Base-by-base conservation (phyloP, 1,140 invertebrate genomes). In the Sinonovacula constricta region DNA sequence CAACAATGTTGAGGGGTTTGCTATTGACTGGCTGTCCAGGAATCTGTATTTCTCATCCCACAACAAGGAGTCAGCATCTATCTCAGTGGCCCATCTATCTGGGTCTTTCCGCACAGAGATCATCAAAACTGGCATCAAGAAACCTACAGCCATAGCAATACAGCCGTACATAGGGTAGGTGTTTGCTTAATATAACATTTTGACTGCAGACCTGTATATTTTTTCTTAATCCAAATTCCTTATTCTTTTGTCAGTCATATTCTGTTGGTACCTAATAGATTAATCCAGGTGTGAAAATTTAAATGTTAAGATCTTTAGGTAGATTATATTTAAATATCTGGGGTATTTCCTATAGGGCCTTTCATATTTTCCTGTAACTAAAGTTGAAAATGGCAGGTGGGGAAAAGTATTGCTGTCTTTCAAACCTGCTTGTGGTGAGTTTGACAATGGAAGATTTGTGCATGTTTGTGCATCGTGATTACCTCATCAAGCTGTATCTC, bases 21-120 rank as follows among this genome's bases (percentile, higher is more conserved):
- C 93, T 36, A 91, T 94, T 70, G 95, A 97, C 91, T 96, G 95
- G 95, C 93, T 95, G 54, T 95, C 95, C 15, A 90, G 92, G 26
- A 93, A 95, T 79, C 92, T 96, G 91, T 95, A 95, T 88, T 94
- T 95, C 75, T 91, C 92, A 22, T 93, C 93, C 0, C 86, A 87
- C 54, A 78, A 92, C 4, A 85, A 85, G 12, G 87, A 86, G 22
- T 84, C 89, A 34, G 92, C 93, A 51, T 92, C 91, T 45, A 96
- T 95, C 53, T 92, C 93, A 49, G 94, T 93, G 0, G 94, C 93
- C 36, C 95, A 94, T 82, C 89, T 96, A 10, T 92, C 94, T 80
- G 96, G 95, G 2, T 94, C 96, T 86, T 95, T 93, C 83, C 84
- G 93, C 34, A 93, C 93, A 0, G 92, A 93, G 57, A 83, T 93